Evolutionary conservation across 2,113 vertebrate species (phyloP).

Genomic region (Brachypodius melanocephalos): DNA sequence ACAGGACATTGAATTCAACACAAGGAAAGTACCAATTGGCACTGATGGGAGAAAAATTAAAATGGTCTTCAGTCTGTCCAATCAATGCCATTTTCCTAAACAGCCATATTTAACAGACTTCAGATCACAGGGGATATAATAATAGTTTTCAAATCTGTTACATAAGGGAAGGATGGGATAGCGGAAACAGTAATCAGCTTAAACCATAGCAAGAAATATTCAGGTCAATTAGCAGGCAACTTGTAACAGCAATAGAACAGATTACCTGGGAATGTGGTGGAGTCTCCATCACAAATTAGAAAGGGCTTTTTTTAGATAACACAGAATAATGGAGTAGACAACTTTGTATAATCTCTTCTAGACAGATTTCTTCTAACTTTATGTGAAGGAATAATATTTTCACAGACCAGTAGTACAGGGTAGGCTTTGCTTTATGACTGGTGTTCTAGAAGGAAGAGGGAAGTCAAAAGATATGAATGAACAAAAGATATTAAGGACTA

Average conservation of each 20-base stretch:
- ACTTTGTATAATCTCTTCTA: background rate
- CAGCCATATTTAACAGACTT: background rate
- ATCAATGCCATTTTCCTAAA: background rate
- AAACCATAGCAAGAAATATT: background rate
- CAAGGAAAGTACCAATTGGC: background rate
- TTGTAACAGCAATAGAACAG: background rate
- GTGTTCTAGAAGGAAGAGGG: background rate
- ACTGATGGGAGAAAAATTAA: background rate
- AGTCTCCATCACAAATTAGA: background rate
- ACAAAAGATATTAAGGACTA: background rate
- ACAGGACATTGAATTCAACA: background rate
- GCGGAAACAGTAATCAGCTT: background rate
- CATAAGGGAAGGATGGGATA: background rate
- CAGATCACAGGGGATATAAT: background rate
- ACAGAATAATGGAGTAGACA: background rate
- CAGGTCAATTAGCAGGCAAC: background rate
- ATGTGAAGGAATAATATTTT: background rate
- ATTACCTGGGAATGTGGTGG: background rate
- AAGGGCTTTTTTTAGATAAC: background rate
- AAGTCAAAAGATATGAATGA: background rate
- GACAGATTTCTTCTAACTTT: background rate
- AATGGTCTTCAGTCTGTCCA: background rate
- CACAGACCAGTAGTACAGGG: background rate
- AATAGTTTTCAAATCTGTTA: background rate
- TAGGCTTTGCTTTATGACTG: background rate